Base-by-base conservation (phyloP, 2,797 vertebrate species). In the Ambastaia sidthimunki region DNA sequence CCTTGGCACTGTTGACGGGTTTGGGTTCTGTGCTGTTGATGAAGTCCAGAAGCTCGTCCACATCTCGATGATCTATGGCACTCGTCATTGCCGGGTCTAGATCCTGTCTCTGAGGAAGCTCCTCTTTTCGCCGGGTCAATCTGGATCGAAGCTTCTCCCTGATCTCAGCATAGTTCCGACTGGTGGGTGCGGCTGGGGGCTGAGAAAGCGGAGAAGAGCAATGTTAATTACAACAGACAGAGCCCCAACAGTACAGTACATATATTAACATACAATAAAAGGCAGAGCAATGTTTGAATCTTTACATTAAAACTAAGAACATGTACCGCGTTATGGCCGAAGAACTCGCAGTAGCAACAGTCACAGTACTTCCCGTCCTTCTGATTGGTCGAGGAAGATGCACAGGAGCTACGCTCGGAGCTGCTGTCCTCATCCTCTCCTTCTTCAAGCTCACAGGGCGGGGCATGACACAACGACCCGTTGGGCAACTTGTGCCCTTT, bases 281-380 rank as follows among this genome's bases (percentile, higher is more conserved):
- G 23, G n/a, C 18, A 28, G 21, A 21, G 48, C 25, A 34, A 65
- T 41, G 31, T 55, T 9, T 23, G 21, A 65, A 54, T 3, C 7
- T 60, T n/a, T n/a, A 25, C 6, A 18, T 19, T 41, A 60, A 23
- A 60, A 19, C 65, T 11, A 18, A 28, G 12, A 7, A 37, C 57
- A 55, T 9, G 13, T 94, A 99, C 98, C 95, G 97, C 97, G 0
- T 98, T 99, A 90, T 99, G 97, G 88, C 98, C 97, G 81, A 99
- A 99, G 94, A 99, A 99, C 93, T 99, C 98, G 95, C 98, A 99
- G 95, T 99, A 99, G 95, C 98, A 99, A 94, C 98, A 99, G 92
- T 99, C 98, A 28, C 98, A 99, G 95, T 99, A 99, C 89, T 99
- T 99, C 84, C 98, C 98, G 0, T 99, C 98, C 90, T 97, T 96